These are phyloP conservation scores for Cyclura pinguis DNA, from an alignment of 2,797 vertebrate genomes.

Conservation along the genomic window DNA sequence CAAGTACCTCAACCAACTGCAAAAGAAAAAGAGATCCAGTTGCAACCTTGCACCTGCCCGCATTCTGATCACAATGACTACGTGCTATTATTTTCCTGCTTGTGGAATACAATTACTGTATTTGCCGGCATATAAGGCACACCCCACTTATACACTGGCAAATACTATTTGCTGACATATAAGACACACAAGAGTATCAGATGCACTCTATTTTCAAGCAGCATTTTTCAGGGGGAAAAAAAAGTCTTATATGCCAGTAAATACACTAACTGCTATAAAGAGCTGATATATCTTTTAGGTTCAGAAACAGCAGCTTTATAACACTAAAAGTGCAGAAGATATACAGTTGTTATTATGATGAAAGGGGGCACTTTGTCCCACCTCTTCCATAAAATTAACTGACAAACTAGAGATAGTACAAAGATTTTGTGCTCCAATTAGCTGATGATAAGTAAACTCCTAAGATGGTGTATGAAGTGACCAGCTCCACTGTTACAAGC, in stretches of 20 bases:
- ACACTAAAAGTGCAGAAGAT: too few relatives aligned
- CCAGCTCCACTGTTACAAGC: not conserved
- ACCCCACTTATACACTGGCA: too few relatives aligned
- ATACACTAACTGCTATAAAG: not conserved
- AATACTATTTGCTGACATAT: too few relatives aligned
- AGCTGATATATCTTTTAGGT: not conserved
- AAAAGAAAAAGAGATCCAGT: not conserved
- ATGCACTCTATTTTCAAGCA: too few relatives aligned
- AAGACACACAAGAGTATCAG: too few relatives aligned
- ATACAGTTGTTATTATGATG: too few relatives aligned
- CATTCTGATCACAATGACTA: not conserved
- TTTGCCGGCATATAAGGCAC: too few relatives aligned
- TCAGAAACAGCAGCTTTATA: not conserved
- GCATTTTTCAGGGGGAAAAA: too few relatives aligned
- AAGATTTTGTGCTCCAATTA: too few relatives aligned
- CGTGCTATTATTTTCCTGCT: not conserved
- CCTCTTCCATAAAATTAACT: not conserved
- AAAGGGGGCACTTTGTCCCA: not conserved
- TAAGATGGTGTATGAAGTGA: too few relatives aligned
- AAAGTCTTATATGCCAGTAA: too few relatives aligned
- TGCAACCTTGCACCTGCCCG: not conserved
- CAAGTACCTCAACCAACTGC: not conserved
- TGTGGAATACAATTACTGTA: not conserved
- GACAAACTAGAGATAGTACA: not conserved
- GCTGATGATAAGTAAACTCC: too few relatives aligned